Conservation (phyloP, 2,113 vertebrate species). For the Ciconia boyciana region DNA sequence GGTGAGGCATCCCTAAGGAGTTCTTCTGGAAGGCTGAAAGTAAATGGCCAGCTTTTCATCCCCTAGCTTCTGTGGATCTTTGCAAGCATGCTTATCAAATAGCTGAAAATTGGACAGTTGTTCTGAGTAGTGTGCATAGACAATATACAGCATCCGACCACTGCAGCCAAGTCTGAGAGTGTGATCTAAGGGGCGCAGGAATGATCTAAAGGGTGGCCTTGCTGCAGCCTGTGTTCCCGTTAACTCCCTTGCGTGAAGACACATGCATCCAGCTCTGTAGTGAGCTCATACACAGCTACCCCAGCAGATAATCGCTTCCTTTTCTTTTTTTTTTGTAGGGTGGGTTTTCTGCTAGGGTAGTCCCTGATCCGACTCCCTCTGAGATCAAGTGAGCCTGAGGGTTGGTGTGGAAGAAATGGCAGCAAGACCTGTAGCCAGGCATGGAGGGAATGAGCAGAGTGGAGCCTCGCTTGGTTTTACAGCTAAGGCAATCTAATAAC, state of each 20-base stretch:
- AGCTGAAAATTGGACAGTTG: background rate
- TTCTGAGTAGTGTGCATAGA: background rate
- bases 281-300: background rate
- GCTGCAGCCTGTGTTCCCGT: background rate
- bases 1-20: background rate
- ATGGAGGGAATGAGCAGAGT: background rate
- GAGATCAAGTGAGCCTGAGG: rapidly evolving
- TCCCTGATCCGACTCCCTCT: background rate
- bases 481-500: background rate
- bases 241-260: rapidly evolving
- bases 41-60: background rate
- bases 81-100: background rate
- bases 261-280: background rate
- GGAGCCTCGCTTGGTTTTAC: background rate
- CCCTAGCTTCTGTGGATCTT: background rate
- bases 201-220: too few relatives aligned
- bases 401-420: background rate
- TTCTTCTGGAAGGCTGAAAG: background rate
- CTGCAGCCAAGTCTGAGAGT: background rate
- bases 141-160: background rate
- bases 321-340: too few relatives aligned
- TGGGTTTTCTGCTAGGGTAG: background rate
- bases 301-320: background rate
- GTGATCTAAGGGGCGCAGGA: background rate
- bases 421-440: background rate